Base-by-base conservation (phyloP, 2,797 vertebrate genomes). In the Sternotherus odoratus region DNA sequence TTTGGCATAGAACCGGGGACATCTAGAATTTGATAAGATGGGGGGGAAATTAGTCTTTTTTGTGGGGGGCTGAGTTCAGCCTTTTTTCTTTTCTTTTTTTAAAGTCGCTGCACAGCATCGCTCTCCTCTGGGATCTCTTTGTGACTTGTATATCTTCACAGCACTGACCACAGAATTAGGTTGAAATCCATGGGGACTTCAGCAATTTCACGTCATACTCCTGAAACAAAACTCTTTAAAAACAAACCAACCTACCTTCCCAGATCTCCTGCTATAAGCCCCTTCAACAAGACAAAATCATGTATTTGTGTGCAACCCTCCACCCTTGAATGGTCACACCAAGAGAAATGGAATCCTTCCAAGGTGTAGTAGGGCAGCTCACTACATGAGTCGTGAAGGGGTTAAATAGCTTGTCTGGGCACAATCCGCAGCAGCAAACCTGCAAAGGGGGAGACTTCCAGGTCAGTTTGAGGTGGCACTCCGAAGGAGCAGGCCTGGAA, bases 1-100 rank as follows among this genome's bases (percentile, higher is more conserved):
- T 96, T 97, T 36, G 98, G 97, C 97, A 97, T 98, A 75, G 98
- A 97, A 77, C 97, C 98, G 12, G 97, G 98, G 21, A 98, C 97
- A 90, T 91, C 97, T 98, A 94, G 54, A 95, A 30, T 72, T 66
- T 33, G 77, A 74, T 23, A 92, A 89, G 74, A 94, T 77, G 89
- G 36, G 85, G 79, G 82, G 87, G 43, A 85, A 77, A 66, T 89
- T 53, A 96, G 2, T 75, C 24, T 39, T 77, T 86, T 63, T 33
- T 8, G 8, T 17, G 51, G 75, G 72, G 2, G 49, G 4, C 8
- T 36, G 4, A 49, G 13, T 63, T 91, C 48, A 30, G 49, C 17
- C 17, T 77, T 79, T 12, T 88, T 48, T 19, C 10, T 50, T n/a
- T 24, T 57, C 3, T 8, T 21, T 53, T 53, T 26, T 54, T 54